These are phyloP conservation scores for Parnassius apollo DNA, from an alignment of 2,888 invertebrate genomes.

Conservation along the genomic window DNA sequence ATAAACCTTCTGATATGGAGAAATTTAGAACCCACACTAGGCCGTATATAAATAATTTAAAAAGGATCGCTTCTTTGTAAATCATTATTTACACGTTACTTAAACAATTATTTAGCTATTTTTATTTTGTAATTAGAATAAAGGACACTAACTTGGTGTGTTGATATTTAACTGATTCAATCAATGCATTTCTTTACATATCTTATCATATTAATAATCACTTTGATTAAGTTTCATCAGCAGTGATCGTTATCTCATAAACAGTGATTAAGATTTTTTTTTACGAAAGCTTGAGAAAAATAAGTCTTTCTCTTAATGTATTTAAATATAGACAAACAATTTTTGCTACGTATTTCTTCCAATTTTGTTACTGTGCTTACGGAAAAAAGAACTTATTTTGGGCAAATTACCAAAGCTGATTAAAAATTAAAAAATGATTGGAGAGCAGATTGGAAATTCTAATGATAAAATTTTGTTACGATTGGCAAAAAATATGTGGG, in stretches of 20 bases:
- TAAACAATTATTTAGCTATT: neutral
- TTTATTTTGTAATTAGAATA: neutral
- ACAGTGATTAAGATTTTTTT: slow-evolving; percentile 17
- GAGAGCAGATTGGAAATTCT: no score
- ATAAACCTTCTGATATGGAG: slow-evolving; percentile 18
- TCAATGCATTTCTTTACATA: slow-evolving; percentile 8
- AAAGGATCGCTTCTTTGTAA: slow-evolving; percentile 6
- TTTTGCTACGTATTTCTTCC: no score
- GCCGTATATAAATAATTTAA: slow-evolving; percentile 19
- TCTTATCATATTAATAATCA: slow-evolving; percentile 19
- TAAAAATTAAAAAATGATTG: no score
- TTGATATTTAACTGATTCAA: slow-evolving; percentile 16
- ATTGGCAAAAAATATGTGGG: no score
- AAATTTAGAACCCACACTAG: slow-evolving; percentile 12
- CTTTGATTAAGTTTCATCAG: slow-evolving; percentile 22
- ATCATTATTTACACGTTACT: slow-evolving; percentile 14
- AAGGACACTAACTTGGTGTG: neutral
- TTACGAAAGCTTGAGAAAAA: slow-evolving; percentile 20
- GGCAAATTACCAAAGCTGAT: no score
- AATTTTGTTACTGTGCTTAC: no score
- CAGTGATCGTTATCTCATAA: neutral
- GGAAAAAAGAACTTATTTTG: no score
- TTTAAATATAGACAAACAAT: no score
- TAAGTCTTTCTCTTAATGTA: neutral
- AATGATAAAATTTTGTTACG: no score